Evolutionary conservation across 2,797 vertebrate species (phyloP).

Genomic region (Sardinella longiceps): DNA sequence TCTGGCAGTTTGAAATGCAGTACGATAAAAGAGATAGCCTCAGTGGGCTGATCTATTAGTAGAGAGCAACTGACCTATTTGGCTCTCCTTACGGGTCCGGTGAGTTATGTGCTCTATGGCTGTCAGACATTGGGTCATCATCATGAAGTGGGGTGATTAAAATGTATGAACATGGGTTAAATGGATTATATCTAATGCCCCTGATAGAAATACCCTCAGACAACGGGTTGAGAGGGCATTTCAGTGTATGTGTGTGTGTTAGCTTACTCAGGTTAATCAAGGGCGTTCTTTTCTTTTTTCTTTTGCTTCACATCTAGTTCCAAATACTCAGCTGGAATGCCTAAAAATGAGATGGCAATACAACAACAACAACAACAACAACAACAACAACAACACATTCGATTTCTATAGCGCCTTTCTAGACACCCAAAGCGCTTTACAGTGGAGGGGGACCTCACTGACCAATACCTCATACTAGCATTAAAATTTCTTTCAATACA

Average conservation of each 20-base stretch:
- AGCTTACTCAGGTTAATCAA: not conserved
- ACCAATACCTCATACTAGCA: not conserved
- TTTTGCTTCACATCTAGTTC: not conserved
- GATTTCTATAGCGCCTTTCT: too few relatives aligned
- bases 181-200: not conserved
- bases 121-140: not conserved
- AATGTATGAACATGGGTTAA: conserved; percentile 7
- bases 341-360: too few relatives aligned
- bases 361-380: too few relatives aligned
- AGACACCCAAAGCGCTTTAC: too few relatives aligned
- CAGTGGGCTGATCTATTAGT: not conserved
- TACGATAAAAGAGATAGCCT: conserved; percentile 14
- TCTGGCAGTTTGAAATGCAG: conserved; percentile 5
- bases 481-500: not conserved
- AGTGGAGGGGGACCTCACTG: too few relatives aligned
- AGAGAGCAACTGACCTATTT: conserved; percentile 19
- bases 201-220: not conserved
- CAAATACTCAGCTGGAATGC: too few relatives aligned
- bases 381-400: too few relatives aligned
- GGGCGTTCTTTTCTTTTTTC: not conserved
- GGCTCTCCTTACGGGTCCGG: not conserved
- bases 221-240: not conserved
- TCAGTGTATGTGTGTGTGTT: not conserved
- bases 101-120: conserved; percentile 1
- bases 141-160: conserved; percentile 8